phyloP scores from a whole-genome alignment of 2,797 vertebrate genomes.

The Natrix natrix region DNA sequence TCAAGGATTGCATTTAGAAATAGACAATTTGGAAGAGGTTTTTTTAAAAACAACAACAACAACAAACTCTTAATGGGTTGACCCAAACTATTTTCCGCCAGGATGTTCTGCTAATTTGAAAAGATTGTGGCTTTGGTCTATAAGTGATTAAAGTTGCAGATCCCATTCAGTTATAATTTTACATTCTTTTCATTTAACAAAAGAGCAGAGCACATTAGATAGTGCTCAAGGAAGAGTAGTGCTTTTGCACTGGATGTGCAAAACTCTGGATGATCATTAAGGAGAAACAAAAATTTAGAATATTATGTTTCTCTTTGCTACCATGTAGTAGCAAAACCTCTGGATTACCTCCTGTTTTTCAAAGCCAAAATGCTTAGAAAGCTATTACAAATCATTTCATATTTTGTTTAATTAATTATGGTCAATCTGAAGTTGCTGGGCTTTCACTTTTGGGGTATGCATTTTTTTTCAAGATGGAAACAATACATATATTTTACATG shows the following conservation, averaged over 20 bases:
- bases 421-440: not conserved
- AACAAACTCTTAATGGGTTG: not conserved
- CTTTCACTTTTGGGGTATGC: not conserved
- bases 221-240: not conserved
- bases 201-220: not conserved
- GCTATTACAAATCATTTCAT: not conserved
- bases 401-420: not conserved
- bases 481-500: not conserved
- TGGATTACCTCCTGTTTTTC: not conserved
- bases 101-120: not conserved
- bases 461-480: not conserved
- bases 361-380: not conserved
- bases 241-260: not conserved
- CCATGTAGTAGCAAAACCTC: not conserved
- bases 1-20: not conserved
- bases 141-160: not conserved
- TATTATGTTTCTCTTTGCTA: not conserved
- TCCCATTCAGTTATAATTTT: not conserved
- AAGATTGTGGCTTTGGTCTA: not conserved
- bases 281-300: not conserved
- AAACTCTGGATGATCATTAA: not conserved
- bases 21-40: not conserved
- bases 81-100: not conserved
- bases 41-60: not conserved
- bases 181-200: not conserved